phyloP scores from a whole-genome alignment of 2,113 vertebrate species.

The Cepphus grylle region DNA sequence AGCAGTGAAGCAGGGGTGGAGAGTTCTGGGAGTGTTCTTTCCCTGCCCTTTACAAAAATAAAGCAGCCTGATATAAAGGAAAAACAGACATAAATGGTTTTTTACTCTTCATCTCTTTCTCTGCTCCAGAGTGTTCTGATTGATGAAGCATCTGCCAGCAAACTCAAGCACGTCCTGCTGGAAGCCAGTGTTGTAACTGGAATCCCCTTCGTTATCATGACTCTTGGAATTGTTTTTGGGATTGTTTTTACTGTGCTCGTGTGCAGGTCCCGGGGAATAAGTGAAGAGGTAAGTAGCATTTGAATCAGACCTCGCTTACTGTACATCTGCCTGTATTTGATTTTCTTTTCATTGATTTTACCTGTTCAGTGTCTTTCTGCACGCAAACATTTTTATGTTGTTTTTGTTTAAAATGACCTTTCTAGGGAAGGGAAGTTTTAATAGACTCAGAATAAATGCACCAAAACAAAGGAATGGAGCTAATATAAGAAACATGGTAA shows the following conservation, averaged over 20 bases:
- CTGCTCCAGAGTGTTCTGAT: slow-evolving; percentile 83
- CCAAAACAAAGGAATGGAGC: slow-evolving; percentile 32
- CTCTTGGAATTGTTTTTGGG: slow-evolving; percentile 83
- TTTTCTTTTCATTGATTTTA: neutral
- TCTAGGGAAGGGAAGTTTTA: slow-evolving; percentile 63
- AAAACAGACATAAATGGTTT: neutral
- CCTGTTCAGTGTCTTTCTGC: neutral
- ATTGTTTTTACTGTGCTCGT: slow-evolving; percentile 79
- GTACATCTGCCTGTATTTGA: neutral
- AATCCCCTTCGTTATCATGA: slow-evolving; percentile 89
- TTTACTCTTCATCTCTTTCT: neutral
- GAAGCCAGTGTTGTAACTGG: slow-evolving; percentile 78
- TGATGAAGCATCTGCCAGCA: slow-evolving; percentile 79
- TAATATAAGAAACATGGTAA: slow-evolving; percentile 44
- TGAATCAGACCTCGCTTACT: neutral
- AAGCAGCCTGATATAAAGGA: neutral
- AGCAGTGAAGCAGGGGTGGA: neutral
- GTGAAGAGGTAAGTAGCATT: slow-evolving; percentile 77
- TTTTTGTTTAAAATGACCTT: slow-evolving; percentile 43
- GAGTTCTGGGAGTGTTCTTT: neutral
- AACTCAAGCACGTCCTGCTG: slow-evolving; percentile 68
- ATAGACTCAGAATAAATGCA: slow-evolving; percentile 58
- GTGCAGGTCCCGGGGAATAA: slow-evolving; percentile 76
- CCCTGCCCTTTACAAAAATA: neutral
- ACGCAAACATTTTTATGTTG: neutral